Conservation (phyloP, 2,113 vertebrate species). For the Laticauda laticaudata region DNA sequence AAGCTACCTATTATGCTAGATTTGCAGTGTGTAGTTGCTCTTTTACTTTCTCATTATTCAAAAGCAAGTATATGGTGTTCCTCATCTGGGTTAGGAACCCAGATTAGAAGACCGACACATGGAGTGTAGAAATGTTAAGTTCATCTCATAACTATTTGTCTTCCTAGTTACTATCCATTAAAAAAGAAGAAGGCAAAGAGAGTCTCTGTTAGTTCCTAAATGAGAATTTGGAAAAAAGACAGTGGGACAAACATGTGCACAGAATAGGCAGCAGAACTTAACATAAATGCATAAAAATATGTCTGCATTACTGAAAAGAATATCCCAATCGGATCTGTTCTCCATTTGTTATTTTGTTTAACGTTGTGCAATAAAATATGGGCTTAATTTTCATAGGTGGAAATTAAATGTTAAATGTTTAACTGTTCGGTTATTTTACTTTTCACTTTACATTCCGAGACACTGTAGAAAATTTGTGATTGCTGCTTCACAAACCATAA, state of each 20-base stretch:
- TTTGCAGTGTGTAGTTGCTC: not conserved
- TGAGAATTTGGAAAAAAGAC: not conserved
- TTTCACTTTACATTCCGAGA: not conserved
- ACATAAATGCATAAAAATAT: not conserved
- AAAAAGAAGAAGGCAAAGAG: not conserved
- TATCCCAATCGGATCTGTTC: not conserved
- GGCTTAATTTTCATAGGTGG: not conserved
- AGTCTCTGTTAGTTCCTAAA: not conserved
- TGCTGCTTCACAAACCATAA: not conserved
- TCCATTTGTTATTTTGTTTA: not conserved
- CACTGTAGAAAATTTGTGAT: slow-evolving; percentile 16
- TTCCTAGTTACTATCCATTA: not conserved
- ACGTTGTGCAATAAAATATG: not conserved
- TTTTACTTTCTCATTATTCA: not conserved
- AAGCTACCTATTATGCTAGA: not conserved
- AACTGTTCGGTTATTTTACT: not conserved
- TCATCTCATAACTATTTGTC: not conserved
- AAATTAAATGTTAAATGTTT: not conserved
- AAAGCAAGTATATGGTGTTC: not conserved
- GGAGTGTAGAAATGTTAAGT: not conserved
- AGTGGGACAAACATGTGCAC: not conserved
- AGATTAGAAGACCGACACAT: not conserved
- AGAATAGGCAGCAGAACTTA: not conserved
- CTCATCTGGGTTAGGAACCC: not conserved
- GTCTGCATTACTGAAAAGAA: not conserved